Evolutionary conservation across 1,140 invertebrate species (phyloP).

Genomic region (Sminthurides bifidus): DNA sequence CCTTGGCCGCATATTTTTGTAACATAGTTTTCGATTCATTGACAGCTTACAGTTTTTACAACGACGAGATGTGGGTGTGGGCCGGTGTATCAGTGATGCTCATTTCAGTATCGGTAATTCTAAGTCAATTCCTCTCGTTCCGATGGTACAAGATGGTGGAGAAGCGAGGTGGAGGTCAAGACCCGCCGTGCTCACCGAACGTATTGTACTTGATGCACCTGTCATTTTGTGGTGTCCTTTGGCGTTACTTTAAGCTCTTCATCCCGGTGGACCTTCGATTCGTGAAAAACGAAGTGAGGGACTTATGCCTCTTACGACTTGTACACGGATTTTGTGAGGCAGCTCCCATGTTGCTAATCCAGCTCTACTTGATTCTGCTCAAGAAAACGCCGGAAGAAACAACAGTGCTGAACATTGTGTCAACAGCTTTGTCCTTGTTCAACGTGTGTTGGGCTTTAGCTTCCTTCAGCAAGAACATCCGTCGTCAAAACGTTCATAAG

Average conservation of each 20-base stretch:
- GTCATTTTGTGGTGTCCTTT: constrained; percentile 68
- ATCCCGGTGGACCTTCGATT: constrained; percentile 69
- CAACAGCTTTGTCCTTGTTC: constrained; percentile 64
- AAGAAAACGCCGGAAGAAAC: constrained; percentile 43
- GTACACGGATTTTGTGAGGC: constrained; percentile 78
- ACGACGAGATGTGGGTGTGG: constrained; percentile 46
- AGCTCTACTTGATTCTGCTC: constrained; percentile 54
- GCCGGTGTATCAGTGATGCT: constrained; percentile 53
- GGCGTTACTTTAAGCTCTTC: constrained; percentile 77
- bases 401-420: constrained; percentile 66
- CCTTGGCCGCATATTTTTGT: constrained; percentile 79
- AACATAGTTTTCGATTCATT: constrained; percentile 79
- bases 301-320: constrained; percentile 63
- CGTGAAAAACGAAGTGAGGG: constrained; percentile 70
- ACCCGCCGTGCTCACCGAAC: constrained; percentile 17
- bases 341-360: constrained; percentile 71
- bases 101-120: constrained; percentile 54
- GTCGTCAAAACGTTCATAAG: constrained; percentile 63
- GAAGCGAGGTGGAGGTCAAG: constrained; percentile 12
- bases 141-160: constrained; percentile 38
- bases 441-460: constrained; percentile 81
- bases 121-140: constrained; percentile 52
- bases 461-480: constrained; percentile 78
- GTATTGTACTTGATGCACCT: constrained; percentile 51
- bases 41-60: constrained; percentile 65